Conservation (phyloP, 2,797 vertebrate genomes). For the Tokudaia muenninki region DNA sequence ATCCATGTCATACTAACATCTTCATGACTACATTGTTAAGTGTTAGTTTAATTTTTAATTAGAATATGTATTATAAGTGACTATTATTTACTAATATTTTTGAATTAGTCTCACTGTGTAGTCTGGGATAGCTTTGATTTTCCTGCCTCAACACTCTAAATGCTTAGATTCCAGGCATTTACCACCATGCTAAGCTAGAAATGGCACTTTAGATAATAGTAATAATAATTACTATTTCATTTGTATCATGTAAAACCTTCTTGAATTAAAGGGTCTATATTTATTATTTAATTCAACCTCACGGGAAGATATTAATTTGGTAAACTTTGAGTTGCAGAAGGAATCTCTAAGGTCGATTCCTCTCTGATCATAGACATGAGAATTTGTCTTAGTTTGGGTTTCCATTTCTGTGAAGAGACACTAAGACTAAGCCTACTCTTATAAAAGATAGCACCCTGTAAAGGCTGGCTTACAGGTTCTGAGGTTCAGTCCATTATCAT, state of each 20-base stretch:
- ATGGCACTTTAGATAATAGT: neutral
- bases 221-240: neutral
- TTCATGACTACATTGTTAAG: conserved; percentile 25
- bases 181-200: neutral
- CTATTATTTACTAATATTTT: neutral
- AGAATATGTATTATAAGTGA: neutral
- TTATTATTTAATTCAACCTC: conserved; percentile 53
- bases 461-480: neutral
- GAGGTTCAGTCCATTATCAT: neutral
- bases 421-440: neutral
- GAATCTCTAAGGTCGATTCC: neutral
- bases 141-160: neutral
- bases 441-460: neutral
- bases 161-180: neutral
- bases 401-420: neutral
- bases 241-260: neutral
- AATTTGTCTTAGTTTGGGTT: neutral
- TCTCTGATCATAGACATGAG: neutral
- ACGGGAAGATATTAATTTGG: conserved; percentile 1
- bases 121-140: neutral
- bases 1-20: neutral
- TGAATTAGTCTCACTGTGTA: neutral
- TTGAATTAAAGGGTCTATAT: conserved; percentile 15
- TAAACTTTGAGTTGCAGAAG: conserved; percentile 28
- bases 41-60: conserved; percentile 41